Evolutionary conservation across 2,888 invertebrate genomes (phyloP), one percentile per base, ranked within the genome.

Genomic region (Euplagia quadripunctaria): DNA sequence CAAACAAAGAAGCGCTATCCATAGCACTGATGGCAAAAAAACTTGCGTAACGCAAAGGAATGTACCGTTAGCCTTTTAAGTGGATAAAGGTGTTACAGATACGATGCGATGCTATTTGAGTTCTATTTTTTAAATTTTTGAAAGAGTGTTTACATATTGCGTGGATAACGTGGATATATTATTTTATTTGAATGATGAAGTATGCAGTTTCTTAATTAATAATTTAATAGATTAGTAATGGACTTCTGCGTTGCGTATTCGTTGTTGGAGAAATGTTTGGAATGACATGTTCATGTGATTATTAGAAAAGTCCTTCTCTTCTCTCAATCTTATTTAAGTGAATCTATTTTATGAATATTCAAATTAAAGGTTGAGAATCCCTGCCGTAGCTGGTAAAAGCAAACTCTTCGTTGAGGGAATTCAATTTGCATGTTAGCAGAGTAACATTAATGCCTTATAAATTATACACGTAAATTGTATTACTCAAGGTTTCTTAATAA

Each of bases 11-110:
- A 74, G 74, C 80, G 79, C 81, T 87, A 82, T 85, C 83, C 85
- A 84, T 85, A 88, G 84, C 87, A 83, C 86, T 86, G 86, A 89
- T 88, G 85, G 90, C 89, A 90, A 89, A 91, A 91, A 73, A 85
- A 64, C 86, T 92, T 92, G 89, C 91, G 90, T 89, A 92, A 92
- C 84, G 78, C 70, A 73, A 82, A 80, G 81, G 84, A 79, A 80
- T 74, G 76, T 76, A 83, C 92, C 90, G 92, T 90, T 91, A 88
- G 77, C 72, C 76, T 76, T 81, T 66, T 51, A 31, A 66, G 46
- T 31, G 17, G 41, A 55, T 74, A 64, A 75, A 72, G 75, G 69
- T 64, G 72, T 72, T 75, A 58, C 75, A 72, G 52, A 75, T 43
- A 14, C 17, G 7, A 49, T 49, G 43, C 43, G 6, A 63, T 12